Evolutionary conservation across 2,797 vertebrate species (phyloP).

Genomic region (Somateria mollissima): DNA sequence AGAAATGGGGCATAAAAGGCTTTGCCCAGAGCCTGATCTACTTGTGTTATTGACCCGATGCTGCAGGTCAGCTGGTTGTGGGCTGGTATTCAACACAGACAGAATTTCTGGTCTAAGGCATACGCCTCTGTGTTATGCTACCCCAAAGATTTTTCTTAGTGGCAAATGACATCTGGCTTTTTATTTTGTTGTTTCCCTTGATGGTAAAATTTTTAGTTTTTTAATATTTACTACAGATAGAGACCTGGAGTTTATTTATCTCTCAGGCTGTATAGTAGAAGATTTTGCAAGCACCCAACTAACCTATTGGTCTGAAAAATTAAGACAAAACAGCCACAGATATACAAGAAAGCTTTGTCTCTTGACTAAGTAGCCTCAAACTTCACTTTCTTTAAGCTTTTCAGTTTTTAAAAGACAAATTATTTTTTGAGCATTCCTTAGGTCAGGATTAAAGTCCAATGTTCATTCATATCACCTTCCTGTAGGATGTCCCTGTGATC

Average conservation of each 20-base stretch:
- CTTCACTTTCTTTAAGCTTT: neutral
- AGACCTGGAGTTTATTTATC: neutral
- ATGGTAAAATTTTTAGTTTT: neutral
- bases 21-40: neutral
- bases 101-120: neutral
- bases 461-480: neutral
- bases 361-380: neutral
- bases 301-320: neutral
- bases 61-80: neutral
- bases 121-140: rapidly evolving
- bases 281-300: neutral
- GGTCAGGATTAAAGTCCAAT: neutral
- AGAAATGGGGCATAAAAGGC: neutral
- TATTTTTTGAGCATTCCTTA: neutral
- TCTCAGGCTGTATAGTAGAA: neutral
- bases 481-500: neutral
- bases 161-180: neutral
- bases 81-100: neutral
- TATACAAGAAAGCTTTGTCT: neutral
- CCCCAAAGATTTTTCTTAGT: neutral
- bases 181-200: neutral
- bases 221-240: neutral
- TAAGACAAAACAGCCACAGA: neutral
- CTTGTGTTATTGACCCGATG: neutral
- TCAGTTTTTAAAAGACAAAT: neutral